Conservation (phyloP, 1,140 invertebrate genomes). For the Triops longicaudatus region DNA sequence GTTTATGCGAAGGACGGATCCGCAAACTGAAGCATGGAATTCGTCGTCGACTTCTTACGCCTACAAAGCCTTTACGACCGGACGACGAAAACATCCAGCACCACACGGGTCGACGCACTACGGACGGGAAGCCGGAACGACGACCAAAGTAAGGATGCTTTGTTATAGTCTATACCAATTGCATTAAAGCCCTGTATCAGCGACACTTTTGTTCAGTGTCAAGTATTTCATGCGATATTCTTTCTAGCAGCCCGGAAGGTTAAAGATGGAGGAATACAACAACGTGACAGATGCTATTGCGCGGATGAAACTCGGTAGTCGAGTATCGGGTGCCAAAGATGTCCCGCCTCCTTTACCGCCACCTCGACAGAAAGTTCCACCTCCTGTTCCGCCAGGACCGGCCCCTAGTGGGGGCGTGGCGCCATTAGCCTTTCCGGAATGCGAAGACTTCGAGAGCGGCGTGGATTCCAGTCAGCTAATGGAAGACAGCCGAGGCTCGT, state of each 20-base stretch:
- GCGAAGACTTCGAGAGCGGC: slow-evolving; percentile 47
- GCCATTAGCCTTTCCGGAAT: slow-evolving; percentile 69
- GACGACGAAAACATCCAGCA: slow-evolving; percentile 54
- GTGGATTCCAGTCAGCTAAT: slow-evolving; percentile 34
- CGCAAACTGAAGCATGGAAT: slow-evolving; percentile 39
- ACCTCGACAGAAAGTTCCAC: slow-evolving; percentile 27
- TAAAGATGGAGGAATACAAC: slow-evolving; percentile 80
- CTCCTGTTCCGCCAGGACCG: slow-evolving; percentile 39
- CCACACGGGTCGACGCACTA: slow-evolving; percentile 52
- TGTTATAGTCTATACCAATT: slow-evolving; percentile 8
- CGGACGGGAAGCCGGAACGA: slow-evolving; percentile 46
- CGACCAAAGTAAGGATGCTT: not conserved
- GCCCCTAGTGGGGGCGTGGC: slow-evolving; percentile 52
- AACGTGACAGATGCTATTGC: slow-evolving; percentile 78
- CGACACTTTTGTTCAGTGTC: slow-evolving; percentile 28
- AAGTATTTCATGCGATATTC: slow-evolving; percentile 31
- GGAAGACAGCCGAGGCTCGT: slow-evolving; percentile 31
- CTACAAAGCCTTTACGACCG: slow-evolving; percentile 73
- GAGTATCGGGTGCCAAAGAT: slow-evolving; percentile 31
- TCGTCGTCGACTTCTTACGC: slow-evolving; percentile 44
- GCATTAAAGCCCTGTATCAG: too few relatives aligned
- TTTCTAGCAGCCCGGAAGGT: slow-evolving; percentile 64
- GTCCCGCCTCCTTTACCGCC: slow-evolving; percentile 27
- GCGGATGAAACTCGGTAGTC: slow-evolving; percentile 59
- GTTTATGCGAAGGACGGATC: slow-evolving; percentile 46